Evolutionary conservation across 2,797 vertebrate genomes (phyloP).

Genomic region (Adrianichthys oophorus): DNA sequence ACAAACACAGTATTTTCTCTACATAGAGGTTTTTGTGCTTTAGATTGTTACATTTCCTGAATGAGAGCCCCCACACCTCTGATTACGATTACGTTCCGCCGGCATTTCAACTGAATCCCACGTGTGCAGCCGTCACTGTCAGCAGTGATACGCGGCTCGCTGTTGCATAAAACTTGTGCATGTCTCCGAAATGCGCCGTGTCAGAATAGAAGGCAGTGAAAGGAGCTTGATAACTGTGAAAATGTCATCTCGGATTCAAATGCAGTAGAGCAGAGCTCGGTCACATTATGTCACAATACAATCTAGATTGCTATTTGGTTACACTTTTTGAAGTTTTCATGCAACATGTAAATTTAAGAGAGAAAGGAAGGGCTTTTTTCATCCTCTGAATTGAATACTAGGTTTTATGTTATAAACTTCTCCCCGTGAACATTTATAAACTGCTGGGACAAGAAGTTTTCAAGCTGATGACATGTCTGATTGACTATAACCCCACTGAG

Average conservation of each 20-base stretch:
- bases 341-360: not conserved
- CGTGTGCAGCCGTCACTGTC: slow-evolving; percentile 6
- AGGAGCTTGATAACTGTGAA: slow-evolving; percentile 22
- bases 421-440: not conserved
- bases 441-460: no score
- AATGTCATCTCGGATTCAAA: slow-evolving; percentile 24
- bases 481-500: no score
- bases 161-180: not conserved
- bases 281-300: slow-evolving; percentile 27
- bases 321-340: no score
- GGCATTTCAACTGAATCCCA: not conserved
- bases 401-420: no score
- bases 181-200: slow-evolving; percentile 6
- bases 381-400: not conserved
- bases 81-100: no score
- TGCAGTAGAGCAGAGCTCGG: slow-evolving; percentile 24
- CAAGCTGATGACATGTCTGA: no score
- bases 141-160: not conserved
- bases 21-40: no score
- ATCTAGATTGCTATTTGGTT: not conserved
- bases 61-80: no score
- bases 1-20: no score
- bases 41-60: no score
- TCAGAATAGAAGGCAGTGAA: slow-evolving; percentile 16
- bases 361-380: not conserved